Percentiles rank a stretch among this genome's conserved stretches.
phyloP scores from a whole-genome alignment of 2,888 invertebrate species.

The Sinopyrophorus schimmeli region DNA sequence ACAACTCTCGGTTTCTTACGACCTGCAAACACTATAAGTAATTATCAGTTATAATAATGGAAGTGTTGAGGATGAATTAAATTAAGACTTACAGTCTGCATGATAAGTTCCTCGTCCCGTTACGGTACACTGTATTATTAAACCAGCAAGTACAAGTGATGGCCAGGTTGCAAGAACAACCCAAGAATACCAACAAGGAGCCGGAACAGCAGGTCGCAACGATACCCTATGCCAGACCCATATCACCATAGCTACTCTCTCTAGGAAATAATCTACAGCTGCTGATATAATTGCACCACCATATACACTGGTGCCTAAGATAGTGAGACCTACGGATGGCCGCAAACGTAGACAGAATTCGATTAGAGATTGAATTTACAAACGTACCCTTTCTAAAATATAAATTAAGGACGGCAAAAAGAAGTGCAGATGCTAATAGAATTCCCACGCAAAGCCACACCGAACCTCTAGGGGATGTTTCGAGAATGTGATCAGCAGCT shows the following conservation, averaged over 20 bases:
- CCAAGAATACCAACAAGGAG: slow-evolving; percentile 75
- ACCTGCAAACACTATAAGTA: slow-evolving; percentile 47
- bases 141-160: slow-evolving; percentile 67
- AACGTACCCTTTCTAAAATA: slow-evolving; percentile 72
- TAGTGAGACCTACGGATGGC: slow-evolving; percentile 63
- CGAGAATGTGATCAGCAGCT: slow-evolving; percentile 64
- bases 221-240: slow-evolving; percentile 74
- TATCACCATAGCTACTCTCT: slow-evolving; percentile 68
- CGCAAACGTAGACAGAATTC: neutral
- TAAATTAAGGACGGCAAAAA: slow-evolving; percentile 71
- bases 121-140: slow-evolving; percentile 69
- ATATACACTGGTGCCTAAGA: slow-evolving; percentile 75
- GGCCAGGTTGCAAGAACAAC: slow-evolving; percentile 75
- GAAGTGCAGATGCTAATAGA: slow-evolving; percentile 67
- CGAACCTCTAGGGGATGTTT: slow-evolving; percentile 56
- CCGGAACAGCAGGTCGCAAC: slow-evolving; percentile 59
- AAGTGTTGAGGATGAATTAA: neutral
- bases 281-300: slow-evolving; percentile 74
- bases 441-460: slow-evolving; percentile 74
- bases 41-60: slow-evolving; percentile 14
- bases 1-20: slow-evolving; percentile 56
- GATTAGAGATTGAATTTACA: neutral
- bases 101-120: slow-evolving; percentile 70
- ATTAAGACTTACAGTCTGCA: slow-evolving; percentile 60
- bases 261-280: slow-evolving; percentile 75